phyloP scores from a whole-genome alignment of 2,888 invertebrate genomes.

The Deilephila porcellus region DNA sequence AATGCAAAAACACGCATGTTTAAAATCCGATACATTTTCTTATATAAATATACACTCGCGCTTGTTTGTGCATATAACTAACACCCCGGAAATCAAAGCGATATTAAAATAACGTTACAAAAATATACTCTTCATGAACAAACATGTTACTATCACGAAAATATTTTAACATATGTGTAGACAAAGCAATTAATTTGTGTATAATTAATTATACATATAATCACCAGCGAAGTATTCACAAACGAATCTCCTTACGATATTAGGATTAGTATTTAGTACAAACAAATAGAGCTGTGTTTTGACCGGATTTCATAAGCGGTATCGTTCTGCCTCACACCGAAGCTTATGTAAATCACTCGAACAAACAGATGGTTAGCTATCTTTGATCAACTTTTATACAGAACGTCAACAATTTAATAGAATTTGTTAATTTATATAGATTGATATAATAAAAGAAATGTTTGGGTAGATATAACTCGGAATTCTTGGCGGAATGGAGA shows the following conservation, averaged over 20 bases:
- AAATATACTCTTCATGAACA: neutral
- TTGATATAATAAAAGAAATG: too few relatives aligned
- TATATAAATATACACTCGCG: too few relatives aligned
- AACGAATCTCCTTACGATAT: slow-evolving; percentile 1
- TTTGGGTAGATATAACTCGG: too few relatives aligned
- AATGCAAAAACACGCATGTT: too few relatives aligned
- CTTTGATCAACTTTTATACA: neutral
- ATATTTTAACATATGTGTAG: neutral
- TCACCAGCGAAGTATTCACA: neutral
- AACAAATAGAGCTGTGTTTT: slow-evolving; percentile 2
- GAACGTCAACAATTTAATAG: neutral
- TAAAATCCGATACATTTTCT: too few relatives aligned
- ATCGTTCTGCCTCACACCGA: neutral
- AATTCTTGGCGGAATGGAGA: too few relatives aligned
- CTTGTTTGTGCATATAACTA: neutral
- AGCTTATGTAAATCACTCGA: slow-evolving; percentile 7
- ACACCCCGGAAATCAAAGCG: neutral
- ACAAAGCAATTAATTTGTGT: neutral
- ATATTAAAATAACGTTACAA: neutral
- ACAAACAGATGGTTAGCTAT: neutral
- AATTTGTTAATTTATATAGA: too few relatives aligned
- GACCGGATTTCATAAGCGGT: slow-evolving; percentile 8
- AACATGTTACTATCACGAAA: neutral
- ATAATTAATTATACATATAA: slow-evolving; percentile 6
- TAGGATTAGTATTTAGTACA: slow-evolving; percentile 2